Percentiles rank a stretch among this genome's conserved stretches.
These are phyloP conservation scores for Lamprologus speciosus DNA, from an alignment of 2,113 vertebrate genomes.

Conservation along the genomic window DNA sequence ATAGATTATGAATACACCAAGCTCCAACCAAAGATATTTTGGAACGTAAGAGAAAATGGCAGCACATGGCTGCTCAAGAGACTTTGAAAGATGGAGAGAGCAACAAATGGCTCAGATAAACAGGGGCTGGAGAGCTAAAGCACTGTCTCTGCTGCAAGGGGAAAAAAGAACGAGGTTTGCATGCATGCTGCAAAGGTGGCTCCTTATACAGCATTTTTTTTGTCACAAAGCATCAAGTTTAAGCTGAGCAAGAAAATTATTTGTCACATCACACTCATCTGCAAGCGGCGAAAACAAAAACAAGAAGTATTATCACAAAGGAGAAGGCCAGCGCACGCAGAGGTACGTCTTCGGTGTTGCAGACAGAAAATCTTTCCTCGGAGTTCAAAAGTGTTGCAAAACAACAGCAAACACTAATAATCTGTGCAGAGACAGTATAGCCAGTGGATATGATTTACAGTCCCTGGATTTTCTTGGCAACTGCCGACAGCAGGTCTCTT, in stretches of 20 bases:
- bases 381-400: constrained; percentile 58
- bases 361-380: constrained; percentile 23
- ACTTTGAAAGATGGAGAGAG: constrained; percentile 30
- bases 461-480: constrained; percentile 71
- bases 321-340: neutral
- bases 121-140: neutral
- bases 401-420: constrained; percentile 62
- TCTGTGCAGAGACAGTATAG: constrained; percentile 67
- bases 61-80: constrained; percentile 47
- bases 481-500: constrained; percentile 62
- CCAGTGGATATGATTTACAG: constrained; percentile 72
- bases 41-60: constrained; percentile 55
- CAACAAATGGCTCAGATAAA: constrained; percentile 55
- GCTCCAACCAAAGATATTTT: constrained; percentile 57
- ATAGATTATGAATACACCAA: constrained; percentile 62
- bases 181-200: neutral
- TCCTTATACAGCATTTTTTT: neutral
- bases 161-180: neutral
- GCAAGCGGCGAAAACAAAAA: neutral
- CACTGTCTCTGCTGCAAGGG: neutral
- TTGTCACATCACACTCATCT: neutral
- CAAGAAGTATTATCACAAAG: neutral
- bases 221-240: neutral
- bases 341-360: constrained; percentile 14
- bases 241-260: neutral